Evolutionary conservation across 2,113 vertebrate genomes (phyloP).

Genomic region (Prionailurus bengalensis): DNA sequence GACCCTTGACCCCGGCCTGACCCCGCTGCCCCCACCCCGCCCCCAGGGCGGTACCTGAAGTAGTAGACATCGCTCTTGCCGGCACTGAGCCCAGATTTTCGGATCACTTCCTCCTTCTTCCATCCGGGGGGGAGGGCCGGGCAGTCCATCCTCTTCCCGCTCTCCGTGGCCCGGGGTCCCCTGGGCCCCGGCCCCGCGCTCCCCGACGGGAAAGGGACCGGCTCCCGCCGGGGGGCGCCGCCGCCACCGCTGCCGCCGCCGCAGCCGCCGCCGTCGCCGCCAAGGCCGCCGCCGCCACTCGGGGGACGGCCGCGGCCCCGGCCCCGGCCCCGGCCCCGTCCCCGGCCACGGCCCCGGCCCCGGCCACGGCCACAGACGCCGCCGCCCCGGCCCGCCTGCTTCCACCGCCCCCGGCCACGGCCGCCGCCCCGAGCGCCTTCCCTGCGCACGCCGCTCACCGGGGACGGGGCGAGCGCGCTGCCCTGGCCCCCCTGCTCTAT

Average conservation of each 20-base stretch:
- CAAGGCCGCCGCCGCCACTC: conserved; percentile 75
- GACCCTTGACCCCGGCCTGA: conserved; percentile 62
- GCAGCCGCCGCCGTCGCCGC: conserved; percentile 75
- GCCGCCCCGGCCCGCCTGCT: conserved; percentile 83
- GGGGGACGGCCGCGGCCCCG: conserved; percentile 79
- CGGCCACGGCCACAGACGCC: conserved; percentile 83
- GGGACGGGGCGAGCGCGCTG: conserved; percentile 84
- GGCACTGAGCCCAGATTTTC: conserved; percentile 93
- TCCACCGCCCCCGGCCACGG: conserved; percentile 78
- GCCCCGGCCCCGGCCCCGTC: conserved; percentile 78
- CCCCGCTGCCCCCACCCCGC: neutral
- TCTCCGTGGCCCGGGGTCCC: conserved; percentile 87
- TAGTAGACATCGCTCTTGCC: conserved; percentile 95
- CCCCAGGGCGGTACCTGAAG: conserved; percentile 88
- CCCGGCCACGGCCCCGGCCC: conserved; percentile 78
- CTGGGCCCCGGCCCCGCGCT: conserved; percentile 69
- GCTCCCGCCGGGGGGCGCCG: conserved; percentile 78
- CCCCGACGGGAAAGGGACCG: conserved; percentile 80
- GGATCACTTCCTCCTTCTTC: conserved; percentile 95
- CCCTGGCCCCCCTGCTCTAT: conserved; percentile 85
- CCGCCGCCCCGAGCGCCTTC: conserved; percentile 75
- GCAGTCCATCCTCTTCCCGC: conserved; percentile 91
- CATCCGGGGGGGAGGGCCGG: conserved; percentile 92
- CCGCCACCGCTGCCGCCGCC: conserved; percentile 74
- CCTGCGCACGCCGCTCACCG: conserved; percentile 79